Base-by-base conservation (phyloP, 2,797 vertebrate genomes). In the Myotis planiceps region DNA sequence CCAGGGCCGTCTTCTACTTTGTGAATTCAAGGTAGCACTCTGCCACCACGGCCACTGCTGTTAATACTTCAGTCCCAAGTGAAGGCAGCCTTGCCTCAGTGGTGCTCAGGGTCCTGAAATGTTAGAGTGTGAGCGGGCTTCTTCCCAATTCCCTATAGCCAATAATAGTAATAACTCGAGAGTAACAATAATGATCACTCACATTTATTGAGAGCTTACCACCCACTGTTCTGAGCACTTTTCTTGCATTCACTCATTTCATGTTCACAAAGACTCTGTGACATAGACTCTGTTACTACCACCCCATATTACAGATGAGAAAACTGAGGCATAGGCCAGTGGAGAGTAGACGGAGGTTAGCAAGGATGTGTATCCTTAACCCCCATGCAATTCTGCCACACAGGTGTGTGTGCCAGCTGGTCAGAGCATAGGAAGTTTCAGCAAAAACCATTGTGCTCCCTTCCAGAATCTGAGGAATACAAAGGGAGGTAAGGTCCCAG, bases 371-470 rank as follows among this genome's bases (percentile, higher is more conserved):
- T 47, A 23, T 27, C 65, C 49, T 86, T 53, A 71, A 47, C 1
- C 2, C 21, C 19, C 29, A 5, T 1, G 37, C 18, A 27, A 3
- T 66, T 49, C 39, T 34, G 25, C 53, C 37, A 16, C 39, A 37
- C 14, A 1, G 1, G 3, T 6, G 4, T 1, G 0, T 4, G 23
- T 39, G 32, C 42, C 8, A 0, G 15, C 12, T 29, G 42, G 25
- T 1, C 27, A 18, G 23, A 47, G 16, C 3, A 0, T 0, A 15
- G 51, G 55, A 51, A 39, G 53, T 68, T n/a, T 79, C 75, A 12
- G 32, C 45, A 32, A 32, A 72, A 88, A 45, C 27, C 12, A n/a
- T 12, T 6, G 3, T 4, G 7, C n/a, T 53, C 25, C 8, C 27
- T 92, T 81, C 37, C 12, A 79, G 68, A 88, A 15, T 39, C 53